Base-by-base conservation (phyloP, 2,888 invertebrate genomes). In the Nomada ruficornis region DNA sequence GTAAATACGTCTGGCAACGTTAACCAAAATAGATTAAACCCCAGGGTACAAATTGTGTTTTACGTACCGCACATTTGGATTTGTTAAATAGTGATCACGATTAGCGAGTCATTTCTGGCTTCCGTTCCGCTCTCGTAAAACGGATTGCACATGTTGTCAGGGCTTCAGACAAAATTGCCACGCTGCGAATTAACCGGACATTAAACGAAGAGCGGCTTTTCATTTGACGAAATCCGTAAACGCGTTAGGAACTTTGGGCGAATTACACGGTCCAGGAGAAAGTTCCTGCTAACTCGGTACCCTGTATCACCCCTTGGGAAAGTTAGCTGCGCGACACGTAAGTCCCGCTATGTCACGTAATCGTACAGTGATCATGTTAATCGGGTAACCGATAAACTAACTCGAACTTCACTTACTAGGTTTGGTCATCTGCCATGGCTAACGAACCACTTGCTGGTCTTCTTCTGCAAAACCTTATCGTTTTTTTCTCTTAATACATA, bases 311-410 rank as follows among this genome's bases (percentile, higher is more conserved):
- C 65, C 74, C 75, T 75, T 67, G 57, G 54, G 78, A 82, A 85
- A 85, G 85, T 85, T 85, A 82, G 84, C 59, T 59, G 54, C 68
- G 57, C 79, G 76, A 73, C 81, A 78, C 78, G 76, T 82, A 80
- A 84, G 85, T 80, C 78, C 73, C 50, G 54, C 67, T 70, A 54
- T 69, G 85, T 73, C 86, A 80, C 83, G 86, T 90, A 90, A 90
- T 90, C 86, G 86, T 83, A 87, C 85, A 89, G 85, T 90, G 89
- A 90, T 87, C 86, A 89, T 86, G 86, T 86, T 89, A 85, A 89
- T 89, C 86, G 82, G 86, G 76, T 86, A 85, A 86, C 86, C 85
- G 82, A 77, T 71, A 77, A 77, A 83, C 72, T 77, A 80, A 82
- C 77, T 69, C 55, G 63, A 77, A 62, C 70, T 67, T 69, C 57